Evolutionary conservation across 2,797 vertebrate genomes (phyloP).

Genomic region (Galaxias olidus): DNA sequence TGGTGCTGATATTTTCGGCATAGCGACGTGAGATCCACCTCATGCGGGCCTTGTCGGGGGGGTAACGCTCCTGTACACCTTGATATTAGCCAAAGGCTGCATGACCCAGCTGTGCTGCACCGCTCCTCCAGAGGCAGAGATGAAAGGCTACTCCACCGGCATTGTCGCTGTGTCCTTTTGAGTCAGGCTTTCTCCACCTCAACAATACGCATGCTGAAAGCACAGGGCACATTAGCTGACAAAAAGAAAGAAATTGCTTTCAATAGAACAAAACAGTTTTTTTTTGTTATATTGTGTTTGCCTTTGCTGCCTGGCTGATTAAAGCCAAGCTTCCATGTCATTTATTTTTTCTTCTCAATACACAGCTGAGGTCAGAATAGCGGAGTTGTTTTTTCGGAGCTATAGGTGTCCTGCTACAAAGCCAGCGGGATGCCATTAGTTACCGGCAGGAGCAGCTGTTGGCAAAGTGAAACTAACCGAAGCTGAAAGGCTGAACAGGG

Average conservation of each 20-base stretch:
- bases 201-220: constrained; percentile 11
- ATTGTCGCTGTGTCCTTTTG: constrained; percentile 16
- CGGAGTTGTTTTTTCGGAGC: constrained; percentile 32
- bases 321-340: constrained; percentile 31
- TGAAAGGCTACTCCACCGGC: constrained; percentile 19
- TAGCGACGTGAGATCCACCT: no score
- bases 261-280: neutral
- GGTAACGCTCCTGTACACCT: constrained; percentile 5
- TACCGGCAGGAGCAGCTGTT: constrained; percentile 23
- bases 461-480: constrained; percentile 40
- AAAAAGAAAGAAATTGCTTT: constrained; percentile 15
- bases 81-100: constrained; percentile 27
- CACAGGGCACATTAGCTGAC: constrained; percentile 42
- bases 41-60: no score
- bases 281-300: constrained; percentile 28
- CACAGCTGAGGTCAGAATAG: constrained; percentile 43
- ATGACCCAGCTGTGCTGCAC: constrained; percentile 17
- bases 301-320: constrained; percentile 23
- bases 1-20: no score
- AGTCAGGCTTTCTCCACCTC: constrained; percentile 7
- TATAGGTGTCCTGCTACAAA: constrained; percentile 27
- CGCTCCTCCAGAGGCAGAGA: constrained; percentile 23
- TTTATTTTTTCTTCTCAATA: constrained; percentile 24
- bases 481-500: constrained; percentile 48
- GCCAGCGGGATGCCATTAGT: constrained; percentile 58